Conservation (phyloP, 2,113 vertebrate species). For the Forbesichthys papilliferus region DNA sequence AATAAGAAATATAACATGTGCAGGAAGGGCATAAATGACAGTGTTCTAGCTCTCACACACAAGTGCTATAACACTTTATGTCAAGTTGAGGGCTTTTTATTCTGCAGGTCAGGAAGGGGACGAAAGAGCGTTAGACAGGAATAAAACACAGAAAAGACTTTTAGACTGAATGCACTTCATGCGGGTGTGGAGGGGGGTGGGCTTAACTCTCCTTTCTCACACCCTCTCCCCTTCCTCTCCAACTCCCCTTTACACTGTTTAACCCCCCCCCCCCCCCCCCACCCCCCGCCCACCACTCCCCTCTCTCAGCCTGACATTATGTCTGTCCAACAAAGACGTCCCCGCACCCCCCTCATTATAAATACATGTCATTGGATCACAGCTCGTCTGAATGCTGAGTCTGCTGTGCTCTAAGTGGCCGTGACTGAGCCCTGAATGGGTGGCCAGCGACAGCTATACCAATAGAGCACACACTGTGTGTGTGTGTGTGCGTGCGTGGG, state of each 20-base stretch:
- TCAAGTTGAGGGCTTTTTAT: conserved; percentile 18
- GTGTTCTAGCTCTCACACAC: neutral
- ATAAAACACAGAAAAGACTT: conserved; percentile 33
- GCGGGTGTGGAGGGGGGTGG: conserved; percentile 1
- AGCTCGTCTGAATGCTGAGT: conserved; percentile 74
- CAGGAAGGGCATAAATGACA: too few species aligned
- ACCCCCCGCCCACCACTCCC: neutral
- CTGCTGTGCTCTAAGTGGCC: conserved; percentile 77
- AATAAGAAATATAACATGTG: too few species aligned
- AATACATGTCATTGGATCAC: conserved; percentile 81
- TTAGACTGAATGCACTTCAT: conserved; percentile 21
- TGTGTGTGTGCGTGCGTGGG: conserved; percentile 42
- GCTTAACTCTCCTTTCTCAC: neutral
- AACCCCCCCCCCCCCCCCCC: conserved; percentile 32
- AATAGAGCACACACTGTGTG: conserved; percentile 53
- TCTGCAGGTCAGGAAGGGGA: conserved; percentile 19
- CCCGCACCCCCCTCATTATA: conserved; percentile 73
- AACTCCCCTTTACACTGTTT: conserved; percentile 7
- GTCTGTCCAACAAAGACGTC: conserved; percentile 74
- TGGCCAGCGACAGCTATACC: conserved; percentile 70
- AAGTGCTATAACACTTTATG: conserved; percentile 1
- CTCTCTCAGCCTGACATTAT: conserved; percentile 62
- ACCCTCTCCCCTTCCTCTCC: conserved; percentile 17
- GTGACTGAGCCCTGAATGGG: conserved; percentile 79
- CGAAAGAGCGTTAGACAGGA: conserved; percentile 4